Percentiles rank a stretch among this genome's conserved stretches.
phyloP scores from a whole-genome alignment of 2,113 vertebrate species.

The Callospermophilus lateralis region DNA sequence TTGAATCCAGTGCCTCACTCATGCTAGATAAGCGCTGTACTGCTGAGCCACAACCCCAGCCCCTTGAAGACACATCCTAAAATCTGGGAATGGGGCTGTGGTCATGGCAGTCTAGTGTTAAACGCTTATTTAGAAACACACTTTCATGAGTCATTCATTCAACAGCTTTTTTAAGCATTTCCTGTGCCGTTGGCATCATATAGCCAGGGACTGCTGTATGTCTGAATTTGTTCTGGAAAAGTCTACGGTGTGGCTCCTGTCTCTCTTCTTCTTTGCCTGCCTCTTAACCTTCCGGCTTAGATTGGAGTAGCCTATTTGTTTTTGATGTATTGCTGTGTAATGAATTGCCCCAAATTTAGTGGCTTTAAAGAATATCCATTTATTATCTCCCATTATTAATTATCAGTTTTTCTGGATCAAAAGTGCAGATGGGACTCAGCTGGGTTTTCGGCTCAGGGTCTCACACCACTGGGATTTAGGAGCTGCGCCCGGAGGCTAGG shows the following conservation, averaged over 20 bases:
- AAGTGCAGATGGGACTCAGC: not conserved
- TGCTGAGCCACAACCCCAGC: no score
- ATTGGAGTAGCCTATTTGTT: not conserved
- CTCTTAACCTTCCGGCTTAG: not conserved
- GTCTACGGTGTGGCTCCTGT: not conserved
- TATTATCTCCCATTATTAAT: not conserved
- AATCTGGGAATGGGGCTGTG: not conserved
- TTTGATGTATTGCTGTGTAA: not conserved
- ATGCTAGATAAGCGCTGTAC: no score
- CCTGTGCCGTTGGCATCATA: rapidly evolving
- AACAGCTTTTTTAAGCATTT: not conserved
- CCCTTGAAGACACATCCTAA: not conserved
- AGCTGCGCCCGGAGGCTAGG: not conserved
- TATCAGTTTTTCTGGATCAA: not conserved
- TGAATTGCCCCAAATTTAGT: not conserved
- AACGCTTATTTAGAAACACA: not conserved
- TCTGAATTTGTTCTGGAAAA: not conserved
- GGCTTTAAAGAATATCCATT: not conserved
- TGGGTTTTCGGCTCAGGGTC: not conserved
- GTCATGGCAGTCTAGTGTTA: not conserved
- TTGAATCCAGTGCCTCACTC: no score
- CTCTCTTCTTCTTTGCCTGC: not conserved
- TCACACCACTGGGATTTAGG: not conserved
- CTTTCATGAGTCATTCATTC: not conserved
- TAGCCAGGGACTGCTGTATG: not conserved